Evolutionary conservation across 2,888 invertebrate species (phyloP).

Genomic region (Drosophila pullipes): DNA sequence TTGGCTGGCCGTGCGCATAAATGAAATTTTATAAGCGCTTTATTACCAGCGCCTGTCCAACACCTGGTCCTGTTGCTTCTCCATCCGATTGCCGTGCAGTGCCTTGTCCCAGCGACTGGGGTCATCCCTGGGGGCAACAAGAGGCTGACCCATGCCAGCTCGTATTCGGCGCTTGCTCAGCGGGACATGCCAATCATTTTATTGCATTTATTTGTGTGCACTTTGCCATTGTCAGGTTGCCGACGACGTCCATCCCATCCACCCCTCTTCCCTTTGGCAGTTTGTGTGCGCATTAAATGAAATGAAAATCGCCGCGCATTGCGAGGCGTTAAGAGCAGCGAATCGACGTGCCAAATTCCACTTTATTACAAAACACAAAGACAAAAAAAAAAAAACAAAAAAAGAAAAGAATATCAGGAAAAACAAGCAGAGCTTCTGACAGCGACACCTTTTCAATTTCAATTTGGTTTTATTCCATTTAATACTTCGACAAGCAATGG

Average conservation of each 20-base stretch:
- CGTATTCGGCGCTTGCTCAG: conserved; percentile 37
- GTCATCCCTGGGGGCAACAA: conserved; percentile 16
- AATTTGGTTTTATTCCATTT: conserved; percentile 76
- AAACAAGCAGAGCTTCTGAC: conserved; percentile 45
- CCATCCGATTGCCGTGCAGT: background rate
- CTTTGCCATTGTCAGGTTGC: conserved; percentile 71
- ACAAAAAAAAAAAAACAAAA: background rate
- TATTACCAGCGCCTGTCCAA: conserved; percentile 69
- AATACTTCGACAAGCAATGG: conserved; percentile 55
- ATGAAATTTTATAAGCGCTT: conserved; percentile 81
- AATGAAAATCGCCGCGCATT: conserved; percentile 71
- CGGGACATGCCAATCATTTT: conserved; percentile 77
- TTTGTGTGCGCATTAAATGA: conserved; percentile 73
- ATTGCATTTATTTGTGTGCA: conserved; percentile 79
- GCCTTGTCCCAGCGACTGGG: background rate
- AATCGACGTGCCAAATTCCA: conserved; percentile 76
- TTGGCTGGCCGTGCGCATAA: conserved; percentile 62
- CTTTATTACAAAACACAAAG: conserved; percentile 63
- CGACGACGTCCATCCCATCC: background rate
- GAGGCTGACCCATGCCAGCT: conserved; percentile 21
- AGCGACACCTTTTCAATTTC: conserved; percentile 79
- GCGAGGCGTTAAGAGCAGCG: conserved; percentile 70
- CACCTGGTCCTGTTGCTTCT: conserved; percentile 52
- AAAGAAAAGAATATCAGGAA: conserved; percentile 24
- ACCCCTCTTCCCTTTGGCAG: conserved; percentile 30